A percentile compares a stretch with the other conserved stretches of the same genome.
Conservation (phyloP, 2,113 vertebrate species). For the Leptobrachium ailaonicum region DNA sequence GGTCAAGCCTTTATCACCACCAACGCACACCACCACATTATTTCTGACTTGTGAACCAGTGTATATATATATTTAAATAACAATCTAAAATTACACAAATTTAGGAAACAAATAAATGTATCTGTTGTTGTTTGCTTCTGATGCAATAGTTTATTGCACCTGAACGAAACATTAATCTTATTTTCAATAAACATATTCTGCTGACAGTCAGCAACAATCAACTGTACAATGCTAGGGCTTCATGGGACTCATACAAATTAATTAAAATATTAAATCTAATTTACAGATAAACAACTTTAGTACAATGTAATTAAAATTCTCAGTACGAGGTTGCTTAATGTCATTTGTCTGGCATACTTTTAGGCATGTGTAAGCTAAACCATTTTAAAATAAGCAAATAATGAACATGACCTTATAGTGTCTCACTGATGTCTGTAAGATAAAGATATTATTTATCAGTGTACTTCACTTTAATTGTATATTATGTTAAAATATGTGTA, state of each 20-base stretch:
- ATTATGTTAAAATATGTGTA: not conserved
- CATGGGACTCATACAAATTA: constrained; percentile 44
- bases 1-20: too few relatives aligned
- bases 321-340: constrained; percentile 43
- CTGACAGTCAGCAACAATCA: constrained; percentile 34
- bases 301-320: constrained; percentile 49
- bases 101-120: not conserved
- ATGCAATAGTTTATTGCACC: constrained; percentile 30
- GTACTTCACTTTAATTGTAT: not conserved
- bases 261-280: constrained; percentile 49
- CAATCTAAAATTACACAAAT: not conserved
- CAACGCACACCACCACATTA: too few relatives aligned
- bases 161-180: constrained; percentile 27
- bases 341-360: constrained; percentile 36
- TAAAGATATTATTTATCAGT: not conserved
- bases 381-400: constrained; percentile 30
- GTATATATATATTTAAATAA: too few relatives aligned
- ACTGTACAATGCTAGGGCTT: constrained; percentile 34
- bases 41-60: too few relatives aligned
- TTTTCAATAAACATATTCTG: constrained; percentile 44
- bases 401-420: not conserved
- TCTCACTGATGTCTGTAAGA: not conserved
- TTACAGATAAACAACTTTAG: constrained; percentile 45
- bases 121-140: constrained; percentile 3
- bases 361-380: constrained; percentile 27